These are phyloP conservation scores for Periophthalmus magnuspinnatus DNA, from an alignment of 2,797 vertebrate genomes.

Conservation along the genomic window DNA sequence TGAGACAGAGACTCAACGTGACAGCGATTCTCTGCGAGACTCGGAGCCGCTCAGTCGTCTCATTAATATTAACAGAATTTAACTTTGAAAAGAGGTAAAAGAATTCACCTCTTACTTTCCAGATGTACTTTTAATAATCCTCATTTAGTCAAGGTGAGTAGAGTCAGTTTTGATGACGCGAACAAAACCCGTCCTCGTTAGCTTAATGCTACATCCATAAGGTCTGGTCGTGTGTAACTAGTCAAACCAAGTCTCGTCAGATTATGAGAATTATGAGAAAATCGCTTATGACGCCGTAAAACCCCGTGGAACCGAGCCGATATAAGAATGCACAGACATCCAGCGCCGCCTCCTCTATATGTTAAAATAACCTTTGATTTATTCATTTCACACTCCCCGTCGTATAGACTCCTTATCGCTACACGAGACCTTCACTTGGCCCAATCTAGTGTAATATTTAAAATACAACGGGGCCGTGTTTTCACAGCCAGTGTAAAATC, in stretches of 20 bases:
- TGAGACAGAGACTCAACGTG: too few species aligned
- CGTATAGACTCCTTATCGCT: slow-evolving; percentile 36
- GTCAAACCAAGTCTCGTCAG: slow-evolving; percentile 40
- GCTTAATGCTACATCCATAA: slow-evolving; percentile 2
- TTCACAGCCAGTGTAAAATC: slow-evolving; percentile 51
- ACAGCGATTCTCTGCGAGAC: too few species aligned
- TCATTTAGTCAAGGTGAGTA: background rate
- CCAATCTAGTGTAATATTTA: slow-evolving; percentile 38
- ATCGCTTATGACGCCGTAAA: slow-evolving; percentile 26
- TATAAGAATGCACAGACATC: slow-evolving; percentile 14
- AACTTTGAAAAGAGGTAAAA: background rate
- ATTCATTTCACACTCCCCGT: slow-evolving; percentile 54
- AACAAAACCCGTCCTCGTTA: slow-evolving; percentile 1
- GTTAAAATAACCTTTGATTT: slow-evolving; percentile 56
- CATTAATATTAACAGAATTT: background rate
- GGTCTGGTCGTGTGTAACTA: slow-evolving; percentile 3
- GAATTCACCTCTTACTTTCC: background rate
- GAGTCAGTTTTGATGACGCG: background rate
- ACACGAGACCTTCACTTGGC: slow-evolving; percentile 36
- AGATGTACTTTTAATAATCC: background rate
- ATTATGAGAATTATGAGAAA: slow-evolving; percentile 51
- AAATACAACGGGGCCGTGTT: slow-evolving; percentile 35
- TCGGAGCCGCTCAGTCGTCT: too few species aligned
- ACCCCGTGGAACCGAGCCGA: slow-evolving; percentile 10
- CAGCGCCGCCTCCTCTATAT: slow-evolving; percentile 23